Base-by-base conservation (phyloP, 1,140 invertebrate species). In the Oscheius sp. region DNA sequence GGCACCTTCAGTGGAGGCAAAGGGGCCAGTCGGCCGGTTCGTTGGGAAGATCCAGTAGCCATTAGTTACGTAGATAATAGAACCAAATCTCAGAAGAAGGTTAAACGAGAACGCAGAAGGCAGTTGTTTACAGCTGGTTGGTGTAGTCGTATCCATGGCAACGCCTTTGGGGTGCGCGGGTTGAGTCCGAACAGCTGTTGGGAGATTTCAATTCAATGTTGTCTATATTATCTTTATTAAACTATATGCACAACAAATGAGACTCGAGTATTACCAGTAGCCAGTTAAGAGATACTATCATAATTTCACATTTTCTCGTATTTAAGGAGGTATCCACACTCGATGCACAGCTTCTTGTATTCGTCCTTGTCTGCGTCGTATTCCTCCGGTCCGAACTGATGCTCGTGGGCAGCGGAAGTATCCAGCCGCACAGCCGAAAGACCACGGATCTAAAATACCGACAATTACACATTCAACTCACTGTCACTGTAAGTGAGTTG, bases 301-400 rank as follows among this genome's bases (percentile, higher is more conserved):
- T n/a, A n/a, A n/a, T n/a, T 2, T 38, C 58, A 83, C 46, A 83
- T 55, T 36, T 84, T 84, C 73, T 83, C 80, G 52, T 80, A 83
- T 26, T 13, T 46, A 13, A 74, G 66, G 23, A 62, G 66, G 52
- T 77, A 82, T 13, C 36, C 79, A 73, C 81, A 83, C 1, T 65
- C 55, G 20, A 52, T 64, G 38, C 81, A 83, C 7, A 32, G 62
- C 68, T 78, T 72, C 23, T 34, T 63, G 52, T 79, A 83, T 31
- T 77, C 67, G 18, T 78, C 80, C 18, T 52, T 73, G 20, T 74
- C 55, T 15, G 31, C 55, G 32, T 81, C 65, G 32, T 66, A 55
- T n/a, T 38, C 61, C 62, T 84, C 82, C 26, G 68, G 49, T 13
- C 77, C 82, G 66, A 75, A 84, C 58, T 63, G 71, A 49, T 83